These are phyloP conservation scores for Heteromurus nitidus DNA, from an alignment of 2,888 invertebrate species.

Conservation along the genomic window DNA sequence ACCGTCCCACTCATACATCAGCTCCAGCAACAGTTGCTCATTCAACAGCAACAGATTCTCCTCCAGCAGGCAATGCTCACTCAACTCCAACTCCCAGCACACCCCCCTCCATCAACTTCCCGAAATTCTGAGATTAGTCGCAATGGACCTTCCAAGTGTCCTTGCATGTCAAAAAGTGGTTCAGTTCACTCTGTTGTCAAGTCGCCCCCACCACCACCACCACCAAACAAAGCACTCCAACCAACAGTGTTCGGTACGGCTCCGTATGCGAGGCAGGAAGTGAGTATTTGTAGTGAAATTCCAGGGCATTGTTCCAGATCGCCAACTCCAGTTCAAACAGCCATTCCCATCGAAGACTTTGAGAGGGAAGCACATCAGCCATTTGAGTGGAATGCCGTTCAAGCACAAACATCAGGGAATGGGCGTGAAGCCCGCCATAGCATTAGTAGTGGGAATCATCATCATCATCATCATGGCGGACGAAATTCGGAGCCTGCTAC, in stretches of 20 bases:
- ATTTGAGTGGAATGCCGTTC: constrained; percentile 35
- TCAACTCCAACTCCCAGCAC: constrained; percentile 71
- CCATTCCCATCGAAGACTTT: constrained; percentile 60
- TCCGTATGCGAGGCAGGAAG: constrained; percentile 61
- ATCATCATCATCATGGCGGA: too few species aligned
- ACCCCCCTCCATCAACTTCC: constrained; percentile 54
- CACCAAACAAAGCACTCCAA: constrained; percentile 75
- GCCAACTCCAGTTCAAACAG: constrained; percentile 62
- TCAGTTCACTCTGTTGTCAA: constrained; percentile 75
- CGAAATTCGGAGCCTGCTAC: too few species aligned
- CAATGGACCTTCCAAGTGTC: constrained; percentile 66
- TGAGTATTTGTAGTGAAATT: constrained; percentile 48
- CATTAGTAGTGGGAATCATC: constrained; percentile 8
- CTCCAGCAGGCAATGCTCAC: constrained; percentile 73
- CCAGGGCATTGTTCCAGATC: constrained; percentile 58
- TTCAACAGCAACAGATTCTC: constrained; percentile 73
- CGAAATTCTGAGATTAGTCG: constrained; percentile 64
- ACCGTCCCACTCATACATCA: constrained; percentile 73
- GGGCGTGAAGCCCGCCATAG: constrained; percentile 19
- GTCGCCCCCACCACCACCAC: constrained; percentile 71
- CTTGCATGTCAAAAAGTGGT: constrained; percentile 71
- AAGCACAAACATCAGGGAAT: constrained; percentile 11
- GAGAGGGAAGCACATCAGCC: constrained; percentile 26
- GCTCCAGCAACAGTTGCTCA: constrained; percentile 73
- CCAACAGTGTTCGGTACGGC: constrained; percentile 79